These are phyloP conservation scores for Periophthalmus modestus DNA, from an alignment of 2,113 vertebrate species.

Conservation along the genomic window DNA sequence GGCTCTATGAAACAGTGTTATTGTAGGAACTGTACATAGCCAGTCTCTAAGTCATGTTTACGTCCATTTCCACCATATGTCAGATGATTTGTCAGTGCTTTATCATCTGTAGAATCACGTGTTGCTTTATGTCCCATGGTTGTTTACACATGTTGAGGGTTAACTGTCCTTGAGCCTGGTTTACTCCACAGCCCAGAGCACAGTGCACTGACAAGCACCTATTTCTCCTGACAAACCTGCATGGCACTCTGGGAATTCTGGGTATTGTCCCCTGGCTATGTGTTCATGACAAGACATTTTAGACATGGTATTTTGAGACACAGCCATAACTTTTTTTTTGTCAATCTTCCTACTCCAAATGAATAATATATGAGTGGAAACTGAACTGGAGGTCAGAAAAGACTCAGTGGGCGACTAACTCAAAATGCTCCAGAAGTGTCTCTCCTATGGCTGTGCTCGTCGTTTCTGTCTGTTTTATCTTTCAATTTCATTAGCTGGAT, in stretches of 20 bases:
- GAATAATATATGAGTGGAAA: conserved; percentile 34
- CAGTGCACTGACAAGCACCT: neutral
- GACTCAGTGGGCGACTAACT: neutral
- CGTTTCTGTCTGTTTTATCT: conserved; percentile 2
- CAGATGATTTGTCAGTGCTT: neutral
- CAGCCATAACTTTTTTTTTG: conserved; percentile 16
- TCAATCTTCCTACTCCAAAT: conserved; percentile 19
- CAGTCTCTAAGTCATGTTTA: neutral
- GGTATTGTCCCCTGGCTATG: neutral
- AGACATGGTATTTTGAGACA: conserved; percentile 36
- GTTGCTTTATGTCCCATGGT: neutral
- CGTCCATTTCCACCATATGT: neutral
- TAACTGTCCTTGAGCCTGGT: conserved; percentile 29
- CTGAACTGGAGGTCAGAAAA: conserved; percentile 29
- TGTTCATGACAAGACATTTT: conserved; percentile 20
- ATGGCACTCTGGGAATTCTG: neutral
- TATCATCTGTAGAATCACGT: conserved; percentile 3
- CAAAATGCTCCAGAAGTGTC: neutral
- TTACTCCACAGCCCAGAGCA: neutral
- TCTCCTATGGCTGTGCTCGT: neutral
- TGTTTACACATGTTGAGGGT: conserved; percentile 2
- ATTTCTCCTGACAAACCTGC: neutral
- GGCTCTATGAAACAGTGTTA: no score
- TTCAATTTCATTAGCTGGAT: neutral
- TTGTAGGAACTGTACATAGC: neutral